Evolutionary conservation across 1,140 invertebrate species (phyloP).

Genomic region (Dendrolimus kikuchii): DNA sequence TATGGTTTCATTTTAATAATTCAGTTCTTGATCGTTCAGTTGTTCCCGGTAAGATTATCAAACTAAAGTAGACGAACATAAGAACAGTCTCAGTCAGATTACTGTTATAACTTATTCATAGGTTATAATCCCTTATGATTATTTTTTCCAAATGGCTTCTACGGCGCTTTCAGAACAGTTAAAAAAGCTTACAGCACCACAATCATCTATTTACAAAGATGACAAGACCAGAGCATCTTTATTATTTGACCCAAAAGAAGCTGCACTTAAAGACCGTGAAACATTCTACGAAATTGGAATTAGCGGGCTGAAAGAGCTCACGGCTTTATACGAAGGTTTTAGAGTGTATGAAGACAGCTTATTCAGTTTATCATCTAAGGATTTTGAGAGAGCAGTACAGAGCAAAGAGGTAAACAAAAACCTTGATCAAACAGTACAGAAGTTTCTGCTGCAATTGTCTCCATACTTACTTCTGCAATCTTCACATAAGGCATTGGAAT

Average conservation of each 20-base stretch:
- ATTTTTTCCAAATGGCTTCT: slow-evolving; percentile 37
- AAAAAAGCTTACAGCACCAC: slow-evolving; percentile 83
- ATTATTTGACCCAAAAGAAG: slow-evolving; percentile 91
- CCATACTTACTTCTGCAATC: slow-evolving; percentile 90
- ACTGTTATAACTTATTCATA: too few species aligned
- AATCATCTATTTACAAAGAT: slow-evolving; percentile 80
- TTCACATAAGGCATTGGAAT: slow-evolving; percentile 93
- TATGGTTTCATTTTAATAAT: too few species aligned
- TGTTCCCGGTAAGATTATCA: too few species aligned
- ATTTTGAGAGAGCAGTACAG: slow-evolving; percentile 87
- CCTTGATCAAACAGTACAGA: slow-evolving; percentile 83
- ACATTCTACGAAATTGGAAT: slow-evolving; percentile 89
- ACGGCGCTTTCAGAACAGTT: slow-evolving; percentile 90
- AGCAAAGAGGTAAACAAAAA: slow-evolving; percentile 82
- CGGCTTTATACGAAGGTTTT: slow-evolving; percentile 81
- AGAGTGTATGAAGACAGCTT: slow-evolving; percentile 81
- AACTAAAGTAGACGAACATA: too few species aligned
- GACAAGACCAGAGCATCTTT: slow-evolving; percentile 84
- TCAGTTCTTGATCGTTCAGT: too few species aligned
- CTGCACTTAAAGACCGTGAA: slow-evolving; percentile 86
- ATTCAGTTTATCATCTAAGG: slow-evolving; percentile 82
- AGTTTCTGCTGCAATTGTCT: slow-evolving; percentile 86
- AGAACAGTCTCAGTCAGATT: too few species aligned
- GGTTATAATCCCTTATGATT: too few species aligned
- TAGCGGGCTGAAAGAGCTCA: slow-evolving; percentile 88